Evolutionary conservation across 2,797 vertebrate species (phyloP).

Genomic region (Lithobates pipiens): DNA sequence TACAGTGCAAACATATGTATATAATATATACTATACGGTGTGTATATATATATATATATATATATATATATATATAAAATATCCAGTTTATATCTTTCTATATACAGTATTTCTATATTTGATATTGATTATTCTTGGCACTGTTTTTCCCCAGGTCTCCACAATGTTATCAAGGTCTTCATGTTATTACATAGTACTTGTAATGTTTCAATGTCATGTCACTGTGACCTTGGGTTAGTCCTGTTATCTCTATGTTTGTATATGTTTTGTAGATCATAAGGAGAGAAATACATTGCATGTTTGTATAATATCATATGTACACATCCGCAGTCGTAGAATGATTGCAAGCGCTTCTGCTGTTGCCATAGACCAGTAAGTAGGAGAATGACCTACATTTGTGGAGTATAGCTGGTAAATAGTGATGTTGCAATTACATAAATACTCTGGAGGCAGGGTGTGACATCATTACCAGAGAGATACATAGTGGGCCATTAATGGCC

Average conservation of each 20-base stretch:
- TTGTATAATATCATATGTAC: background rate
- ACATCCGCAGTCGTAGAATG: background rate
- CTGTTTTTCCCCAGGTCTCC: no score
- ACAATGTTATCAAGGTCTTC: no score
- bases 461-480: slow-evolving; percentile 3
- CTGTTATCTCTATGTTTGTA: background rate
- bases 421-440: slow-evolving; percentile 10
- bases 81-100: no score
- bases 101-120: no score
- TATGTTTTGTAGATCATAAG: background rate
- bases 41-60: no score
- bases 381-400: slow-evolving; percentile 30
- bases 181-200: no score
- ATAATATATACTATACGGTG: no score
- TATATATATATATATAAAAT: no score
- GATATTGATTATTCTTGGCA: no score
- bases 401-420: background rate
- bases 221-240: slow-evolving; percentile 47
- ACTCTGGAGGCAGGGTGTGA: background rate
- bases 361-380: background rate
- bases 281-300: background rate
- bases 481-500: slow-evolving; percentile 4
- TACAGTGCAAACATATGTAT: no score
- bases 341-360: background rate
- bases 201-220: background rate